Conservation (phyloP, 2,113 vertebrate genomes). For the Notothenia rossii region DNA sequence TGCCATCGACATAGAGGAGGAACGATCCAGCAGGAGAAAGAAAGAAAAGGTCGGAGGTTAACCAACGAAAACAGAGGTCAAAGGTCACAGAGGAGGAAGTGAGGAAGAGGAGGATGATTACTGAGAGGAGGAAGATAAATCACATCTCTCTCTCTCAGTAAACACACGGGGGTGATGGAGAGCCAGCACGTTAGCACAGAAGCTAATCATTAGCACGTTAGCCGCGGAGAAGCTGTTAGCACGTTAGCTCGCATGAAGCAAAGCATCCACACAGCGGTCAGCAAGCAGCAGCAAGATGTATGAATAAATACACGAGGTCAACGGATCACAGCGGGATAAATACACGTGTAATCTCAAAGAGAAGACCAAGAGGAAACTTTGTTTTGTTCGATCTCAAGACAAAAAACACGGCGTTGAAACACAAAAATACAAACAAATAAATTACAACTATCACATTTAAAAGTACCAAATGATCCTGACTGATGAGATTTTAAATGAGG, state of each 20-base stretch:
- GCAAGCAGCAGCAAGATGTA: constrained; percentile 53
- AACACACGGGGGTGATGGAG: constrained; percentile 33
- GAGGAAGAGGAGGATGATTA: constrained; percentile 39
- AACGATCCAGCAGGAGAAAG: constrained; percentile 59
- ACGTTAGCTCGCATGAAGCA: constrained; percentile 37
- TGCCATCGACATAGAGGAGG: background rate
- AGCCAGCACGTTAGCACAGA: constrained; percentile 36
- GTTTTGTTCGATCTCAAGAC: background rate
- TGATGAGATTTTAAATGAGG: no score
- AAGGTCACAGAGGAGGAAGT: constrained; percentile 47
- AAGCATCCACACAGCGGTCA: constrained; percentile 34
- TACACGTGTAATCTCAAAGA: background rate
- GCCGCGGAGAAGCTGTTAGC: constrained; percentile 9
- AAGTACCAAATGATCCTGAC: background rate
- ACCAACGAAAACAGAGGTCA: constrained; percentile 61
- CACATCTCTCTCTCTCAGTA: constrained; percentile 39
- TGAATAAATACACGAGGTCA: background rate
- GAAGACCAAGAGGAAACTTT: background rate
- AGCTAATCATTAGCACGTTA: constrained; percentile 29
- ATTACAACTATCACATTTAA: background rate
- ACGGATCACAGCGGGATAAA: background rate
- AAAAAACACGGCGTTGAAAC: background rate
- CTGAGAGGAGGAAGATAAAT: constrained; percentile 49
- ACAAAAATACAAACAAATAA: background rate
- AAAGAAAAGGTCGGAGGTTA: constrained; percentile 76